Evolutionary conservation across 2,888 invertebrate species (phyloP).

Genomic region (Volucella zonaria): DNA sequence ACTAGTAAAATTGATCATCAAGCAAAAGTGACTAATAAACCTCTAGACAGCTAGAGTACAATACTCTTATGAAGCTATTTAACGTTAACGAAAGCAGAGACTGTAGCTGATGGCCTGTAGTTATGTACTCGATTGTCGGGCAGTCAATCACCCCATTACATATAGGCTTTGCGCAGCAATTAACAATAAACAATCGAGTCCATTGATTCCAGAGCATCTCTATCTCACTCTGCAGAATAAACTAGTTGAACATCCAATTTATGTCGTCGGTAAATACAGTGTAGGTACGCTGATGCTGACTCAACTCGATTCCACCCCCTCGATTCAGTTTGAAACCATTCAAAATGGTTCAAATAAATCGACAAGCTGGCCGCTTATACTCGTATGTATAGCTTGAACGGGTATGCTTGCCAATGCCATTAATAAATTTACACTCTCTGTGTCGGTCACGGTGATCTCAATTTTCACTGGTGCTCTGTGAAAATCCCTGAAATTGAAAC

Average conservation of each 20-base stretch:
- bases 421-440: conserved; percentile 62
- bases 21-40: conserved; percentile 48
- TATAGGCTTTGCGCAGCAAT: conserved; percentile 69
- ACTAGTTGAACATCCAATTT: conserved; percentile 37
- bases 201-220: conserved; percentile 63
- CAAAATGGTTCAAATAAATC: conserved; percentile 68
- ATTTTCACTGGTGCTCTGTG: conserved; percentile 57
- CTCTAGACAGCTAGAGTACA: conserved; percentile 46
- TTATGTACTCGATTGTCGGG: conserved; percentile 66
- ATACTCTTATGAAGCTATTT: conserved; percentile 47
- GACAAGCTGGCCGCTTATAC: conserved; percentile 47
- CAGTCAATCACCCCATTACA: conserved; percentile 72
- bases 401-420: conserved; percentile 64
- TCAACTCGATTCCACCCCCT: conserved; percentile 39
- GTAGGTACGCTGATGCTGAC: conserved; percentile 54
- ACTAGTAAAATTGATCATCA: conserved; percentile 4
- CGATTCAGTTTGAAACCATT: conserved; percentile 25
- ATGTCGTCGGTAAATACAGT: conserved; percentile 61
- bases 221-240: neutral
- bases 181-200: conserved; percentile 73
- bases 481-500: conserved; percentile 72
- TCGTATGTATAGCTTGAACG: no score
- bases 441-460: conserved; percentile 65
- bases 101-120: conserved; percentile 30
- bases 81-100: conserved; percentile 29